Base-by-base conservation (phyloP, 2,797 vertebrate genomes). In the Lindbergichthys nudifrons region DNA sequence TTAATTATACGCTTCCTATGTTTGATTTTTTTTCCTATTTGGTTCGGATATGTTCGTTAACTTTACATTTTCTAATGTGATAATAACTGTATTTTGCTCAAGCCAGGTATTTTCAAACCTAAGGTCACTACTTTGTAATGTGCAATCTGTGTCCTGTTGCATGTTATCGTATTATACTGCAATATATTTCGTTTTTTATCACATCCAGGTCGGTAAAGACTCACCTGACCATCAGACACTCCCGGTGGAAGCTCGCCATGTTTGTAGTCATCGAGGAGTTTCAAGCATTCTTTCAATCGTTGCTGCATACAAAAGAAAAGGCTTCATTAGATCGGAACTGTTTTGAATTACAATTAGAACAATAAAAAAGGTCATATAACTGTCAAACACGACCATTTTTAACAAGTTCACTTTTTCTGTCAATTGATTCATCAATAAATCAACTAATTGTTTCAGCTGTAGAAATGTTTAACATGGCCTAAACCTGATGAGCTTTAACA, bases 231-330 rank as follows among this genome's bases (percentile, higher is more conserved):
- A 48, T 94, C 88, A 39, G 94, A 93, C 23, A 94, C 91, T 85
- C 96, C 97, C 0, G 96, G 94, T 57, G 94, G 95, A 82, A 97
- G 85, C 4, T 91, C 94, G 1, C 96, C 97, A 1, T 94, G 93
- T 78, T 97, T 97, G 51, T 96, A 98, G 86, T 98, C 96, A 77
- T 99, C 96, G n/a, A 99, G 91, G 42, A 99, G 90, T 85, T 96
- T 95, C 73, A 98, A 90, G 3, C 95, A 96, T 81, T 97, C 96
- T 80, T 95, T 92, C 87, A 99, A 92, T 7, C 91, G 95, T 66
- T 91, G 95, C 98, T 99, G 86, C 7, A 56, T 30, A 82, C 71
- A 13, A 10, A 47, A 41, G 59, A 47, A 8, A 21, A 13, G 2
- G 16, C 3, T 42, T 18, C 3, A 11, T 50, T 21, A 30, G 11